A percentile compares a stretch with the other conserved stretches of the same genome.
Conservation (phyloP, 2,888 invertebrate genomes). For the Dichetophora obliterata region DNA sequence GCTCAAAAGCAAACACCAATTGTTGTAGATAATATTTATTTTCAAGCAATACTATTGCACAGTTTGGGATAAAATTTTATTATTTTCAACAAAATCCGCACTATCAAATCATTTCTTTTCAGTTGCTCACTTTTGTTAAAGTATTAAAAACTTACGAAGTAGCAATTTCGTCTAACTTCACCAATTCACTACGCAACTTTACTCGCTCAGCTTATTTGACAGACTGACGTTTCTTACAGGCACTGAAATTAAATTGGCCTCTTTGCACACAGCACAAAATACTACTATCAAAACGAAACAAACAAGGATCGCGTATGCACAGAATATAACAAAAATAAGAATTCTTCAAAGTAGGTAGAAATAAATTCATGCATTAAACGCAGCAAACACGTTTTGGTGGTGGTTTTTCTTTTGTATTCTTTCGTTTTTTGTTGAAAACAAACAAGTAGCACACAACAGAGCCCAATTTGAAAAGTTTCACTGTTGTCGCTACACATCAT, state of each 20-base stretch:
- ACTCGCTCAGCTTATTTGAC: conserved; percentile 40
- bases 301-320: conserved; percentile 4
- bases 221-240: conserved; percentile 37
- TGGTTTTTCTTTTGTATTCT: neutral
- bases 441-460: neutral
- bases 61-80: neutral
- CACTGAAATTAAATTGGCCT: conserved; percentile 27
- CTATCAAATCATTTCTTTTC: neutral
- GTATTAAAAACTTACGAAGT: neutral
- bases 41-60: neutral
- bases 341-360: neutral
- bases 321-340: conserved; percentile 24
- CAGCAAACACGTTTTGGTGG: conserved; percentile 5
- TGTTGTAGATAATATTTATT: conserved; percentile 4
- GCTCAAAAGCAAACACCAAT: neutral
- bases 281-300: neutral
- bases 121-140: neutral
- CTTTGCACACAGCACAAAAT: conserved; percentile 2
- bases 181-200: conserved; percentile 19
- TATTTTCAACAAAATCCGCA: neutral
- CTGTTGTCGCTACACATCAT: neutral
- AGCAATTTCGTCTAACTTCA: neutral
- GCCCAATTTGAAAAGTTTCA: conserved; percentile 15
- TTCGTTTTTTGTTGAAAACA: neutral
- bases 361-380: neutral